Percentiles rank a stretch among this genome's conserved stretches.
These are phyloP conservation scores for Philhelius pedissequus DNA, from an alignment of 2,888 invertebrate species.

Conservation along the genomic window DNA sequence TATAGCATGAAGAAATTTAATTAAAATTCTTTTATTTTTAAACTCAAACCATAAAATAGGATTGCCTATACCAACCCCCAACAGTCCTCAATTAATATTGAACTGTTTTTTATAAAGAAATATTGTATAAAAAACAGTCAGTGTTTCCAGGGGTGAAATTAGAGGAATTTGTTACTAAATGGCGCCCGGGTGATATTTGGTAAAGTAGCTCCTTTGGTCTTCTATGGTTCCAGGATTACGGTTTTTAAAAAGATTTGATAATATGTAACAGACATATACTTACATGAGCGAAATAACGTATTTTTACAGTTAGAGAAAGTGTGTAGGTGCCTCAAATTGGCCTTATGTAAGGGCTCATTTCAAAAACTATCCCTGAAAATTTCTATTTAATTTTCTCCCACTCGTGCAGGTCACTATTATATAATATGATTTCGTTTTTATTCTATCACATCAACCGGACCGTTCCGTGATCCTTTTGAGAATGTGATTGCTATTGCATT, in stretches of 20 bases:
- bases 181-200: neutral
- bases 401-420: constrained; percentile 33
- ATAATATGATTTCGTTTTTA: constrained; percentile 66
- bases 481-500: constrained; percentile 61
- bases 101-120: neutral
- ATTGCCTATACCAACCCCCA: neutral
- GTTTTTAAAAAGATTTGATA: no score
- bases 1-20: neutral
- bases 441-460: constrained; percentile 57
- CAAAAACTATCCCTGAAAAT: neutral
- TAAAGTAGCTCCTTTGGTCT: no score
- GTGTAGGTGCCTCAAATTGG: neutral
- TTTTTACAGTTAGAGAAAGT: neutral
- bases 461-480: constrained; percentile 49
- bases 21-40: neutral
- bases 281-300: neutral
- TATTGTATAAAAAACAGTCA: neutral
- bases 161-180: neutral
- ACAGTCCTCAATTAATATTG: neutral
- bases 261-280: no score
- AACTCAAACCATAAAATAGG: neutral
- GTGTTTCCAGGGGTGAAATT: neutral
- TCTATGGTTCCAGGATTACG: no score
- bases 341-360: neutral
- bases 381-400: neutral